These are phyloP conservation scores for Carassius auratus DNA, from an alignment of 2,113 vertebrate species.

Conservation along the genomic window DNA sequence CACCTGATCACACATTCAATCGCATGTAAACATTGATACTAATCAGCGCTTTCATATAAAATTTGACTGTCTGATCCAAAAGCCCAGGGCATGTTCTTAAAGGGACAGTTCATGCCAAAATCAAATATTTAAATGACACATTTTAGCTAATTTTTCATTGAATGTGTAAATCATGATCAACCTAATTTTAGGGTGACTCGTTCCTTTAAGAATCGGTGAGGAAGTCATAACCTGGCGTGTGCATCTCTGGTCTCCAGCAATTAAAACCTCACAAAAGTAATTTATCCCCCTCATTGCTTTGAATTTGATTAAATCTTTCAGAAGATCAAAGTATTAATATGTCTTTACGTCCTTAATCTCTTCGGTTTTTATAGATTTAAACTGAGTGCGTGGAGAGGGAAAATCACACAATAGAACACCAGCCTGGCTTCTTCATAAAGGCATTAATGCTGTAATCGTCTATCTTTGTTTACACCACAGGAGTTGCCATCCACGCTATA, in stretches of 20 bases:
- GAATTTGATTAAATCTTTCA: conserved; percentile 72
- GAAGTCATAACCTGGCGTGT: not conserved
- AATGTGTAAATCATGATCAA: no score
- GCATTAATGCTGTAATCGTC: conserved; percentile 75
- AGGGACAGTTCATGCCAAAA: no score
- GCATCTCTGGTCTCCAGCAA: not conserved
- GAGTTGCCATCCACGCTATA: conserved; percentile 65
- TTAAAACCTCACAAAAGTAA: not conserved
- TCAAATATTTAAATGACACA: no score
- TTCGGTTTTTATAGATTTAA: conserved; percentile 73
- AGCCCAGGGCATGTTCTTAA: not conserved
- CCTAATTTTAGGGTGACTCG: no score
- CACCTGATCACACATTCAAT: not conserved
- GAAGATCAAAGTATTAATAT: conserved; percentile 73
- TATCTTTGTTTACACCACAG: conserved; percentile 60
- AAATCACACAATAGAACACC: conserved; percentile 67
- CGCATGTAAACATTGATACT: not conserved
- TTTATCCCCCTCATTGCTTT: conserved; percentile 50
- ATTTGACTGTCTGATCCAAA: not conserved
- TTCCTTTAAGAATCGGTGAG: no score
- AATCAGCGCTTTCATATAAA: not conserved
- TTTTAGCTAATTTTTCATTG: no score
- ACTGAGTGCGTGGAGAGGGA: conserved; percentile 65
- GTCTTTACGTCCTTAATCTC: conserved; percentile 73
- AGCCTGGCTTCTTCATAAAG: conserved; percentile 71